These are phyloP conservation scores for Brachypodius melanocephalos DNA, from an alignment of 2,113 vertebrate genomes.

Conservation along the genomic window DNA sequence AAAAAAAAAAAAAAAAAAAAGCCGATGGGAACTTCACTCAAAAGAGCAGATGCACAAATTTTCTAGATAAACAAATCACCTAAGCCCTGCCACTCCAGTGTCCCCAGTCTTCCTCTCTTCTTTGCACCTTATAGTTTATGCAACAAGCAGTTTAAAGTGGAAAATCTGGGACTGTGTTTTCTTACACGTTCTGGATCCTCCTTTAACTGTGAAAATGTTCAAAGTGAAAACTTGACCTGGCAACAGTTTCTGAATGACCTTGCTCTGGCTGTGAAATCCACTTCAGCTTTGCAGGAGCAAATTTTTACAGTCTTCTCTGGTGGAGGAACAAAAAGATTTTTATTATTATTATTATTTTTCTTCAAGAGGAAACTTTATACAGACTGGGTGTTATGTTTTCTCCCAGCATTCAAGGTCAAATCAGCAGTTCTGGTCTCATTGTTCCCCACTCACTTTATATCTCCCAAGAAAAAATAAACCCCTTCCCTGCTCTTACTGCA, in stretches of 20 bases:
- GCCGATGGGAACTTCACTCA: constrained; percentile 12
- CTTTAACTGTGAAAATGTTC: constrained; percentile 62
- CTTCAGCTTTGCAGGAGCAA: constrained; percentile 55
- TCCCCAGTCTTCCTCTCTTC: not conserved
- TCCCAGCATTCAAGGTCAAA: constrained; percentile 15
- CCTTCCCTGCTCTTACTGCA: not conserved
- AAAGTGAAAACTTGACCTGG: constrained; percentile 64
- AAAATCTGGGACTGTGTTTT: constrained; percentile 36
- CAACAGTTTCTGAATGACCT: constrained; percentile 56
- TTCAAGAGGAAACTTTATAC: constrained; percentile 46
- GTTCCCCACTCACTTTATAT: constrained; percentile 9
- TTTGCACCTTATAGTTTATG: constrained; percentile 35
- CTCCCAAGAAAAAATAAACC: not conserved
- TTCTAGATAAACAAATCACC: constrained; percentile 43
- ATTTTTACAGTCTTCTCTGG: constrained; percentile 55
- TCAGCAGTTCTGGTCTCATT: not conserved
- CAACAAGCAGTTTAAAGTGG: constrained; percentile 17
- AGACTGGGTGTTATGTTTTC: constrained; percentile 35
- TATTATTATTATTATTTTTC: constrained; percentile 52
- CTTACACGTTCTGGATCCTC: constrained; percentile 23
- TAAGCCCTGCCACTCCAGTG: not conserved
- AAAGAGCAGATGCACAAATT: constrained; percentile 44
- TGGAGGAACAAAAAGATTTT: constrained; percentile 54
- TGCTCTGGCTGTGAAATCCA: constrained; percentile 58
- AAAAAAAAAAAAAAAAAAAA: not conserved